Evolutionary conservation across 2,888 invertebrate species (phyloP).

Genomic region (Apamea monoglypha): DNA sequence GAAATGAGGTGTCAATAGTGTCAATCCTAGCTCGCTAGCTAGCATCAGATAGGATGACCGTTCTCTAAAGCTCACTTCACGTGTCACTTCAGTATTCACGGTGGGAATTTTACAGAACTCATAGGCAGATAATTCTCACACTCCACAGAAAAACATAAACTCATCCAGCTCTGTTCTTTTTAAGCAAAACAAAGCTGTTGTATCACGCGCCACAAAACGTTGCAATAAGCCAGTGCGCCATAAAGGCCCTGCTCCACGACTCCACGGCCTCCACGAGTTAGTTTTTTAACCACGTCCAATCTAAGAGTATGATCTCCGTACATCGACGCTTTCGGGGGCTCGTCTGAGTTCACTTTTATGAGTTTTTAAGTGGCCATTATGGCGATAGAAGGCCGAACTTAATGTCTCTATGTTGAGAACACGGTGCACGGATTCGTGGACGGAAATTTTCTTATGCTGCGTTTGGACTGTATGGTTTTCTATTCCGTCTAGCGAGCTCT

Average conservation of each 20-base stretch:
- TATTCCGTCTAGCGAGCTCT: not conserved
- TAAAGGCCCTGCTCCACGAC: conserved; percentile 61
- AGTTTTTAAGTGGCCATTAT: conserved; percentile 88
- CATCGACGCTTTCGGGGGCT: conserved; percentile 72
- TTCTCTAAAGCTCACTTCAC: too few species aligned
- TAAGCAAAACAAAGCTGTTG: conserved; percentile 56
- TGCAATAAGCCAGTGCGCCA: conserved; percentile 65
- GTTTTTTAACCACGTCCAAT: conserved; percentile 62
- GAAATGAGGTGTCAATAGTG: too few species aligned
- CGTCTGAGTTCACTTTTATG: conserved; percentile 84
- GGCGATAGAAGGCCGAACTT: conserved; percentile 79
- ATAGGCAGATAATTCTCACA: not conserved
- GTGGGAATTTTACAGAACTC: too few species aligned
- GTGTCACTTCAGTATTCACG: too few species aligned
- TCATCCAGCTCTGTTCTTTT: conserved; percentile 11
- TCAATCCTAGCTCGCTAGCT: too few species aligned
- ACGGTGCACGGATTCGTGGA: conserved; percentile 62
- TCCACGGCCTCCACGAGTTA: conserved; percentile 52
- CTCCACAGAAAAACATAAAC: not conserved
- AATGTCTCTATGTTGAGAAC: conserved; percentile 81
- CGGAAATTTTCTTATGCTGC: conserved; percentile 71
- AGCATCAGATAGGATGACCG: too few species aligned
- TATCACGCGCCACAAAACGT: conserved; percentile 63
- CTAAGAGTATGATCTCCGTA: conserved; percentile 71
- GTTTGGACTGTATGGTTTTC: conserved; percentile 65